Conservation (phyloP, 1,140 invertebrate species). For the Aphidius gifuensis region DNA sequence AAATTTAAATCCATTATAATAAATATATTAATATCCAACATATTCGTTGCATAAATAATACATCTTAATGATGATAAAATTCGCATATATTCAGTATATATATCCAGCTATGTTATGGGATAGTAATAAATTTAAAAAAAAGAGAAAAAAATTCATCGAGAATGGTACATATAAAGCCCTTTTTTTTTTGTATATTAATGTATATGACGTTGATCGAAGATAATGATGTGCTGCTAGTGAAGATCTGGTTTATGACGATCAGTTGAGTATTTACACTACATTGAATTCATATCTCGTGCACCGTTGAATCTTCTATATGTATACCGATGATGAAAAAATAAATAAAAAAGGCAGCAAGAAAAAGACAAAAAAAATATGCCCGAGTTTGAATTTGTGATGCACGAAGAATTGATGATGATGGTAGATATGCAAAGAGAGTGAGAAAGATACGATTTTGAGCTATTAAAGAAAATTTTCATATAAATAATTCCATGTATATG, state of each 20-base stretch:
- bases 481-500: conserved; percentile 9
- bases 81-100: too few relatives aligned
- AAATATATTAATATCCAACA: too few relatives aligned
- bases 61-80: too few relatives aligned
- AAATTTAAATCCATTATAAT: background rate
- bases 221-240: conserved; percentile 18
- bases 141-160: too few relatives aligned
- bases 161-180: too few relatives aligned
- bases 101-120: too few relatives aligned
- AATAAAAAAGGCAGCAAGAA: conserved; percentile 9
- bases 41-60: too few relatives aligned
- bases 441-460: too few relatives aligned
- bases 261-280: conserved; percentile 29
- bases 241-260: conserved; percentile 25
- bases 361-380: background rate
- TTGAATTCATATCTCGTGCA: conserved; percentile 49
- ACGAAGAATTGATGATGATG: conserved; percentile 24
- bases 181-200: too few relatives aligned
- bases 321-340: conserved; percentile 32
- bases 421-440: conserved; percentile 21
- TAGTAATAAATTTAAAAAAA: too few relatives aligned
- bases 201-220: conserved; percentile 16
- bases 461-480: background rate
- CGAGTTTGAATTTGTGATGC: background rate
- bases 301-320: conserved; percentile 37